A percentile compares a stretch with the other conserved stretches of the same genome.
Evolutionary conservation across 2,113 vertebrate species (phyloP).

Genomic region (Scomber scombrus): DNA sequence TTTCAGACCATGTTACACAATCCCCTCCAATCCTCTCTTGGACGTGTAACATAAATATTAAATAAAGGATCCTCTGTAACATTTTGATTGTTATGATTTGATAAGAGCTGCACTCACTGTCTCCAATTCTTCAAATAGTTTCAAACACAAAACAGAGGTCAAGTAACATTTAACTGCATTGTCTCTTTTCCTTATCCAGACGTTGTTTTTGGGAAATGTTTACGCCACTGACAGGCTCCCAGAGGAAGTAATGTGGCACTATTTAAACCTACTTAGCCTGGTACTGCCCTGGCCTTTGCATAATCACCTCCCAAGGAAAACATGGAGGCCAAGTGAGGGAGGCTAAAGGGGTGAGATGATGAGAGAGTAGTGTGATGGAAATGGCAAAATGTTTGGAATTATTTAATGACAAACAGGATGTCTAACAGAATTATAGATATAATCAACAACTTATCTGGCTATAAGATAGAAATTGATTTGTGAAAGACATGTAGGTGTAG

Average conservation of each 20-base stretch:
- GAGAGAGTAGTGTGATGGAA: constrained; percentile 22
- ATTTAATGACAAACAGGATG: constrained; percentile 12
- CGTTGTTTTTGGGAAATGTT: constrained; percentile 71
- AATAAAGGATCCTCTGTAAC: constrained; percentile 25
- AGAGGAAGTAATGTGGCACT: constrained; percentile 76
- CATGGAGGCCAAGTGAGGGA: constrained; percentile 52
- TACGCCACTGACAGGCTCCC: constrained; percentile 78
- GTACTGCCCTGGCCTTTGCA: constrained; percentile 63
- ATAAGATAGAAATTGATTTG: not conserved
- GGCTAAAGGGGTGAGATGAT: not conserved
- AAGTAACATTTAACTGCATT: constrained; percentile 39
- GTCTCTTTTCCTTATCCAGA: constrained; percentile 56
- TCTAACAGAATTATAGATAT: not conserved
- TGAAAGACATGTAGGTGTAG: not conserved
- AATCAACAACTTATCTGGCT: not conserved
- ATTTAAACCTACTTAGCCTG: constrained; percentile 81
- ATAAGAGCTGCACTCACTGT: constrained; percentile 22
- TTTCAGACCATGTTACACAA: constrained; percentile 51
- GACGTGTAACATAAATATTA: not conserved
- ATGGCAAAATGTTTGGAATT: not conserved
- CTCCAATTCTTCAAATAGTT: constrained; percentile 40
- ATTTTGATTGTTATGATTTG: constrained; percentile 12
- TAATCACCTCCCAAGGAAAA: constrained; percentile 77
- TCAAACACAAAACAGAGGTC: constrained; percentile 42
- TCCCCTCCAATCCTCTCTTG: constrained; percentile 15